Evolutionary conservation across 2,113 vertebrate genomes (phyloP), one percentile per base, ranked within the genome.

Genomic region (Bungarus multicinctus): DNA sequence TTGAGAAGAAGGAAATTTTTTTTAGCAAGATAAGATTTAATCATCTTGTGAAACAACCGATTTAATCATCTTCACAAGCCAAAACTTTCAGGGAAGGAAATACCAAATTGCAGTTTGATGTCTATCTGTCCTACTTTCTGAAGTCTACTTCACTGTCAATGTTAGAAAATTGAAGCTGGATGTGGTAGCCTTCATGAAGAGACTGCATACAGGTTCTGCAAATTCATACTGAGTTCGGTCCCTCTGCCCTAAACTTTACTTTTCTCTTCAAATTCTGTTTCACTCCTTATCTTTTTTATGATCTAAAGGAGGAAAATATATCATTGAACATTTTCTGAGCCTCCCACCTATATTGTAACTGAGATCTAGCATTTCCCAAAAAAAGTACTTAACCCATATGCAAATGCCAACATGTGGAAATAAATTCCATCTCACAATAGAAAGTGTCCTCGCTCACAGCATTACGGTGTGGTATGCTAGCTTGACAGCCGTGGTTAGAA

Each of bases 311-410:
- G n/a, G n/a, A 74, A 74, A 39, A 74, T 7, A 34, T 74, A n/a
- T 34, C 69, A n/a, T 54, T 88, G 50, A 47, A 54, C 23, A 30
- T 88, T 92, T 8, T 60, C 0, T 69, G 27, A 43, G 22, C 53
- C 34, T 87, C 43, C 95, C 86, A 45, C 18, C 57, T 4, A 88
- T 53, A 88, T 88, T 18, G 23, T 91, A 87, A 93, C 91, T 92
- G 43, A 8, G 0, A 43, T 92, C 81, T 88, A 64, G 88, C 2
- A 54, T 89, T 92, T 12, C 27, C 0, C 0, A 1, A 54, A 34
- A 9, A 0, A 34, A 53, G 50, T 85, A 90, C 60, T 88, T 64
- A 58, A 4, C 1, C 30, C 5, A 94, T 89, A 30, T 43, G 74
- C 89, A 86, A 55, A 3, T 25, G 3, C 64, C 55, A 0, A 47